Evolutionary conservation across 2,888 invertebrate species (phyloP).

Genomic region (Iphiclides podalirius): DNA sequence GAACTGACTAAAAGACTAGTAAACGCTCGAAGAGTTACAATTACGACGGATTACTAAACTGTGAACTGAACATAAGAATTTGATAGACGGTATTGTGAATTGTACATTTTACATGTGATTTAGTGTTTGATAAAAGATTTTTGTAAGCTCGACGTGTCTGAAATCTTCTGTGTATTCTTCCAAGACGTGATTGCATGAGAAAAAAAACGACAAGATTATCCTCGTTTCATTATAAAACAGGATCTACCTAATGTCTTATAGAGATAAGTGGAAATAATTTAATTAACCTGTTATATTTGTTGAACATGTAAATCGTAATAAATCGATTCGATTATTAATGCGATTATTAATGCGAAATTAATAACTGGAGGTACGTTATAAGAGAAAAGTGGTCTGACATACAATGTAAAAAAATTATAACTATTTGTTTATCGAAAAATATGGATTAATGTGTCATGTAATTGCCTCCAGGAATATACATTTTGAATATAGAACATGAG

Average conservation of each 20-base stretch:
- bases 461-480: conserved; percentile 4
- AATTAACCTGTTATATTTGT: conserved; percentile 16
- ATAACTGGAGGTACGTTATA: neutral
- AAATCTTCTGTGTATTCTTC: conserved; percentile 5
- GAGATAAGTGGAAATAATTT: neutral
- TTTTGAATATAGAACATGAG: conserved; percentile 8
- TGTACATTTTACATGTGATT: conserved; percentile 21
- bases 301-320: conserved; percentile 17
- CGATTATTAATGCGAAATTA: neutral
- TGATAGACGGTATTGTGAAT: conserved; percentile 20
- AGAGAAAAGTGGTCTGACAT: neutral
- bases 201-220: no score
- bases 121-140: conserved; percentile 24
- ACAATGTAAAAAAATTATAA: neutral
- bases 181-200: no score
- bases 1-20: conserved; percentile 15
- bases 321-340: conserved; percentile 2
- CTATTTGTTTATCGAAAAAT: neutral
- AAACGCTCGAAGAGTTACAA: conserved; percentile 2
- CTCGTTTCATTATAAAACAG: conserved; percentile 5
- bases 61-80: conserved; percentile 15
- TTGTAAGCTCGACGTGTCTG: conserved; percentile 19
- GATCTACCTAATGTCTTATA: conserved; percentile 1
- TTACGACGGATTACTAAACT: conserved; percentile 6
- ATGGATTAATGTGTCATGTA: neutral